phyloP scores from a whole-genome alignment of 2,888 invertebrate species.

The Cephus runcator region DNA sequence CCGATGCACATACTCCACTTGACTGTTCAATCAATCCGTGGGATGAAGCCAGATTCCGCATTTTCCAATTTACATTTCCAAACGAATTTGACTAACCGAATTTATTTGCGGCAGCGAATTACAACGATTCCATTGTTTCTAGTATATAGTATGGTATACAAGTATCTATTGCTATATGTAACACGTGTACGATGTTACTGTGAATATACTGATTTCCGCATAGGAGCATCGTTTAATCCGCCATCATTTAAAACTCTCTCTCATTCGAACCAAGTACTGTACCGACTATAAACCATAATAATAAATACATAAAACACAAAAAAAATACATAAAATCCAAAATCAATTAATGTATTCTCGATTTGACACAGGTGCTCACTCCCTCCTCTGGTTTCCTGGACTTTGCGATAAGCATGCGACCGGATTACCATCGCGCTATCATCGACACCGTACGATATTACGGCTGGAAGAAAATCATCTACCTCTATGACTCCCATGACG shows the following conservation, averaged over 20 bases:
- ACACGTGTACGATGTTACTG: neutral
- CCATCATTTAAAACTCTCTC: neutral
- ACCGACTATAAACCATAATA: neutral
- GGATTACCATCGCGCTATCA: conserved; percentile 94
- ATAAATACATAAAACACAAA: too few species aligned
- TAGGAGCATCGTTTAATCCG: neutral
- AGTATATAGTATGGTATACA: conserved; percentile 9
- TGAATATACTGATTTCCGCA: neutral
- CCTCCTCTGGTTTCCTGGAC: conserved; percentile 89
- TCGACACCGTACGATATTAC: conserved; percentile 93
- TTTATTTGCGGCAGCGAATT: conserved; percentile 22
- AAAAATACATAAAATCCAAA: neutral
- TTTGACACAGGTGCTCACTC: conserved; percentile 77
- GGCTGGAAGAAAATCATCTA: conserved; percentile 91
- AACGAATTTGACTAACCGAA: conserved; percentile 25
- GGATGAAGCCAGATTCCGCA: conserved; percentile 12
- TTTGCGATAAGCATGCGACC: conserved; percentile 95
- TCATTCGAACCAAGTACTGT: neutral
- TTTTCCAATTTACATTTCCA: conserved; percentile 38
- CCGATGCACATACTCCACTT: neutral
- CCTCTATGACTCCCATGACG: conserved; percentile 91
- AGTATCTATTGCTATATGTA: conserved; percentile 11
- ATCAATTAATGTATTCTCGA: neutral
- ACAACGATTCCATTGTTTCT: conserved; percentile 1
- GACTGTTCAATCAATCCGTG: neutral